These are phyloP conservation scores for Siniperca scherzeri DNA, from an alignment of 2,797 vertebrate species.

Conservation along the genomic window DNA sequence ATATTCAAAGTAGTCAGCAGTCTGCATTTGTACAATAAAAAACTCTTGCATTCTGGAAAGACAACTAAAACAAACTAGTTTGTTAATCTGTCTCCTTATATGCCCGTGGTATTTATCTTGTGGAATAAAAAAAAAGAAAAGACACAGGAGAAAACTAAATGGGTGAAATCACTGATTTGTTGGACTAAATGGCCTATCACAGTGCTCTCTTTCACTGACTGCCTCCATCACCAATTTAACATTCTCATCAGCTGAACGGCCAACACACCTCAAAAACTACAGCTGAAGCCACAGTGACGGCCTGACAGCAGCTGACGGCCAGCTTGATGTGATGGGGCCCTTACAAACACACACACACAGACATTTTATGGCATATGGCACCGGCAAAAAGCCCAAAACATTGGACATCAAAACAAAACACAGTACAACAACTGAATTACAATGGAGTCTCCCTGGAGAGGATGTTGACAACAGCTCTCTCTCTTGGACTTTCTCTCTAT, in stretches of 20 bases:
- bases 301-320: slow-evolving; percentile 11
- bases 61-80: neutral
- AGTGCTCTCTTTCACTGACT: neutral
- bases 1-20: neutral
- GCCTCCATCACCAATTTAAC: neutral
- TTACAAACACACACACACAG: slow-evolving; percentile 7
- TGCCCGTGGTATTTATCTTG: neutral
- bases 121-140: neutral
- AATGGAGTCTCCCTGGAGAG: slow-evolving; percentile 59
- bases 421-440: slow-evolving; percentile 61
- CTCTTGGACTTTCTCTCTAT: slow-evolving; percentile 15
- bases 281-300: neutral
- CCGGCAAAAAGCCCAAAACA: slow-evolving; percentile 53
- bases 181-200: neutral
- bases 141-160: neutral
- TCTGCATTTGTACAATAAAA: neutral
- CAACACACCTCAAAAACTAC: neutral
- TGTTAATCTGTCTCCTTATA: neutral
- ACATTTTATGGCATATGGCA: slow-evolving; percentile 52
- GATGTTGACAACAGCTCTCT: slow-evolving; percentile 54
- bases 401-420: slow-evolving; percentile 63
- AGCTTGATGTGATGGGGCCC: neutral
- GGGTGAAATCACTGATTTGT: no score
- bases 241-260: neutral
- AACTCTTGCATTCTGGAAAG: neutral